Conservation (phyloP, 1,140 invertebrate genomes). For the Euglossa dilemma region DNA sequence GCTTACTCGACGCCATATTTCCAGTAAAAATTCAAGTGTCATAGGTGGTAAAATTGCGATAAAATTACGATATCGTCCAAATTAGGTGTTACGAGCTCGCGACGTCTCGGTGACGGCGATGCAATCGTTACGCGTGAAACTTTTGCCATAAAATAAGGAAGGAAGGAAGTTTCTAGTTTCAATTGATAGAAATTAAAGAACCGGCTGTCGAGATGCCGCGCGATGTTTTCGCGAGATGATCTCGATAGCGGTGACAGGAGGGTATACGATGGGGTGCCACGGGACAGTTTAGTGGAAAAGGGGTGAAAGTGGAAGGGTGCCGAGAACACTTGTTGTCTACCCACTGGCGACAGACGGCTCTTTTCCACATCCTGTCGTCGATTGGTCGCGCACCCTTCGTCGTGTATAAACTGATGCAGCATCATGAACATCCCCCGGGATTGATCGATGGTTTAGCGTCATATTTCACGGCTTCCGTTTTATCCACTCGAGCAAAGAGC, state of each 20-base stretch:
- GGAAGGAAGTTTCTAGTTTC: too few species aligned
- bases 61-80: too few species aligned
- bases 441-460: conserved; percentile 24
- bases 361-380: conserved; percentile 59
- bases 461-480: conserved; percentile 15
- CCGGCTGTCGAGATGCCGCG: not conserved
- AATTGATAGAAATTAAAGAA: not conserved
- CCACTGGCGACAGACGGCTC: conserved; percentile 60
- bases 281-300: conserved; percentile 24
- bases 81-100: too few species aligned
- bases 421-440: not conserved
- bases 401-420: conserved; percentile 24
- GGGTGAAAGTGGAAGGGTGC: conserved; percentile 14
- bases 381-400: conserved; percentile 4
- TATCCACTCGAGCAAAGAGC: not conserved
- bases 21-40: too few species aligned
- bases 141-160: too few species aligned
- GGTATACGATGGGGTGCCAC: not conserved
- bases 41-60: too few species aligned
- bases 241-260: not conserved
- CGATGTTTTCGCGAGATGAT: conserved; percentile 20
- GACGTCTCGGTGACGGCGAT: too few species aligned
- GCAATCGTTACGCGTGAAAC: too few species aligned
- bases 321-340: conserved; percentile 64
- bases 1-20: too few species aligned